These are phyloP conservation scores for Datnioides undecimradiatus DNA, from an alignment of 2,113 vertebrate genomes.

Conservation along the genomic window DNA sequence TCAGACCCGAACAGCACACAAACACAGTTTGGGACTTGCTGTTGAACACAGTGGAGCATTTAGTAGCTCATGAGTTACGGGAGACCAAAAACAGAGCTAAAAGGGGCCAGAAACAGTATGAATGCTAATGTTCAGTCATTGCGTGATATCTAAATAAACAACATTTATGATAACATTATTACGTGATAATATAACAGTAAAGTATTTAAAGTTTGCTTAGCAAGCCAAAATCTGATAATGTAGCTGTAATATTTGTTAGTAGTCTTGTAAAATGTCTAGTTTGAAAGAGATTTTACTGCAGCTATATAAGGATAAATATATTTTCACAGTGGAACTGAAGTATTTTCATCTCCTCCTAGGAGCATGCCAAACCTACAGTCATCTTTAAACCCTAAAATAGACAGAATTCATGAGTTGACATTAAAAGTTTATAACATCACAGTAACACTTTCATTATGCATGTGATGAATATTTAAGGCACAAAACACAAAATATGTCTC, in stretches of 20 bases:
- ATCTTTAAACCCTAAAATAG: constrained; percentile 19
- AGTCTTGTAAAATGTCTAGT: background rate
- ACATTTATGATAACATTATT: no score
- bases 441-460: constrained; percentile 25
- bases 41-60: no score
- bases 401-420: background rate
- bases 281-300: background rate
- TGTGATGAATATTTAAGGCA: constrained; percentile 34
- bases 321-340: background rate
- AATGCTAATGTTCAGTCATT: no score
- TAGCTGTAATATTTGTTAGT: background rate
- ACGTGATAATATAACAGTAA: background rate
- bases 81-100: no score
- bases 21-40: no score
- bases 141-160: no score
- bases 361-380: background rate
- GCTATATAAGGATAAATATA: background rate
- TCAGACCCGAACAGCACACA: no score
- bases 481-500: background rate
- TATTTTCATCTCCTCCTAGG: background rate
- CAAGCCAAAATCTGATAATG: background rate
- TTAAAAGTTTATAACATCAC: constrained; percentile 39
- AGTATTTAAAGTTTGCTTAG: no score
- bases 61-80: no score
- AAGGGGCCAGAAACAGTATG: no score